Conservation (phyloP, 2,113 vertebrate genomes). For the Piprites chloris region DNA sequence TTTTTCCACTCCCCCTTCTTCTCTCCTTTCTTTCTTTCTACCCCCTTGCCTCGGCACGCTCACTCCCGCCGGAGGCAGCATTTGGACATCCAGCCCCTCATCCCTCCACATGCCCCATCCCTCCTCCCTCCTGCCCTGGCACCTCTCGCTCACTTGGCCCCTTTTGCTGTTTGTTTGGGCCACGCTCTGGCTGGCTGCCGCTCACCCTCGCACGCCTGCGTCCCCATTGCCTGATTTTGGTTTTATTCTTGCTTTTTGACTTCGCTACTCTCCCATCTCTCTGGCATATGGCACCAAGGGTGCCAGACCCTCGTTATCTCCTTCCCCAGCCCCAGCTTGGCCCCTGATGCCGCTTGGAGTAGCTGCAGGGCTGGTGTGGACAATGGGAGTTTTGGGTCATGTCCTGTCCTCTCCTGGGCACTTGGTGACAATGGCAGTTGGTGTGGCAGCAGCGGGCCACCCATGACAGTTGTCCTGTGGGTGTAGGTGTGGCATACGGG, state of each 20-base stretch:
- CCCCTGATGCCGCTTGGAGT: not conserved
- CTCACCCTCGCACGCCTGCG: conserved; percentile 42
- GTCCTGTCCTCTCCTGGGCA: not conserved
- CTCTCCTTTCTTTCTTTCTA: conserved; percentile 25
- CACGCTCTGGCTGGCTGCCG: not conserved
- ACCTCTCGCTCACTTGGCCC: conserved; percentile 14
- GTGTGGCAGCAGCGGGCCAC: not conserved
- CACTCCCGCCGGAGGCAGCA: conserved; percentile 9
- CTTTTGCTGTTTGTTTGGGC: conserved; percentile 13
- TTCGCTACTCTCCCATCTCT: conserved; percentile 49
- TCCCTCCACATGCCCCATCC: not conserved
- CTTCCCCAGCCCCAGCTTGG: not conserved
- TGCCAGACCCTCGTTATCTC: conserved; percentile 30
- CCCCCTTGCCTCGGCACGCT: not conserved
- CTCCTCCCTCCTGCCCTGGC: not conserved
- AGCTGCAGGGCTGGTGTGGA: not conserved
- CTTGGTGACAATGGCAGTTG: not conserved
- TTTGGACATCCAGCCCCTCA: conserved; percentile 21
- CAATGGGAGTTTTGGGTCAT: not conserved
- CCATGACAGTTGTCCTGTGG: rapidly evolving
- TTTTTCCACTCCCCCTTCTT: conserved; percentile 23
- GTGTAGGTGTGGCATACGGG: rapidly evolving
- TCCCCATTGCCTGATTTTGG: conserved; percentile 1
- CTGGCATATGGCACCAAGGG: not conserved
- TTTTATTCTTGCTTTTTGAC: conserved; percentile 42